These are phyloP conservation scores for Garra rufa DNA, from an alignment of 2,113 vertebrate species.

Conservation along the genomic window DNA sequence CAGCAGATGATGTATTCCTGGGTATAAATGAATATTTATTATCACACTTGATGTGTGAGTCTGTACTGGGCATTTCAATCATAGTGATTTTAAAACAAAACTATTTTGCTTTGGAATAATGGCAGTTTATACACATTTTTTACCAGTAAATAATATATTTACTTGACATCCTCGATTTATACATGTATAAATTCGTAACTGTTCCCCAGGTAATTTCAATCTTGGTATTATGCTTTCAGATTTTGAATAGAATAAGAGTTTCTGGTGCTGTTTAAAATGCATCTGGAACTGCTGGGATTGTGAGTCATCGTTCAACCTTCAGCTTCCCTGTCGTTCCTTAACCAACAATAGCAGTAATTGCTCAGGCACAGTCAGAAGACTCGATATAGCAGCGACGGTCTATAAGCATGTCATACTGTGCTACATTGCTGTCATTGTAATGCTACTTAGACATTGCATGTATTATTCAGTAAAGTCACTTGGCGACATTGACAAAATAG, in stretches of 20 bases:
- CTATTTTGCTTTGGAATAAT: not conserved
- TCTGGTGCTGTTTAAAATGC: slow-evolving; percentile 31
- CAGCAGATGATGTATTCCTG: not conserved
- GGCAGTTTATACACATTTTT: not conserved
- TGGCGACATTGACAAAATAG: not conserved
- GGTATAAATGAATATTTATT: not conserved
- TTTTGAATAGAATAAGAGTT: not conserved
- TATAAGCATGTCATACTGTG: slow-evolving; percentile 38
- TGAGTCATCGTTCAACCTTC: slow-evolving; percentile 45
- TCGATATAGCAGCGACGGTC: slow-evolving; percentile 45
- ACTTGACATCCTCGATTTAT: not conserved
- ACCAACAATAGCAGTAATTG: slow-evolving; percentile 51
- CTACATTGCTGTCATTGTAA: slow-evolving; percentile 48
- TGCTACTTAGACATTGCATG: not conserved
- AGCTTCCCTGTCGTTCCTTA: slow-evolving; percentile 38
- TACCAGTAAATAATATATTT: not conserved
- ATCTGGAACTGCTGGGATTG: not conserved
- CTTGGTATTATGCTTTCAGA: not conserved
- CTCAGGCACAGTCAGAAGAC: slow-evolving; percentile 17
- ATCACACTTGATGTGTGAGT: not conserved
- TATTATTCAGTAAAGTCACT: not conserved
- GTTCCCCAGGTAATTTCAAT: not conserved
- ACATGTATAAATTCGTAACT: not conserved
- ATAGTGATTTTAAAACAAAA: not conserved
- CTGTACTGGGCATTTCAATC: not conserved